Base-by-base conservation (phyloP, 2,113 vertebrate genomes). In the Engystomops pustulosus region DNA sequence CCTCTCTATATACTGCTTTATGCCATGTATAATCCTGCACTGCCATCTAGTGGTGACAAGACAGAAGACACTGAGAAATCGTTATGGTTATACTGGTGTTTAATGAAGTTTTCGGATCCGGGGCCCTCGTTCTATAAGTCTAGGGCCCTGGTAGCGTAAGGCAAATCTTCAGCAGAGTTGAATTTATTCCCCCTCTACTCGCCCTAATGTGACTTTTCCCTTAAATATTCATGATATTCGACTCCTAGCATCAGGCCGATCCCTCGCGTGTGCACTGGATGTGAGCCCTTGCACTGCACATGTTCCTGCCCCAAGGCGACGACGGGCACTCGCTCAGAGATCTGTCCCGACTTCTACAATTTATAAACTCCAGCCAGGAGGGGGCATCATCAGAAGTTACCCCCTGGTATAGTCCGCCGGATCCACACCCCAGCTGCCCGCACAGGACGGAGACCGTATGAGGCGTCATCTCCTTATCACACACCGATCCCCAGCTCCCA, bases 401-500 rank as follows among this genome's bases (percentile, higher is more conserved):
- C 8, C 18, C n/a, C 12, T 38, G 58, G 15, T 23, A 60, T 25
- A 60, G 6, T 0, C 14, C 36, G 3, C 2, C 3, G 1, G 17
- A 17, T 65, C 67, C 67, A 41, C 79, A 81, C 6, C 25, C 15
- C 15, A 81, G 67, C 20, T 81, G 65, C 18, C 27, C 41, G 34
- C 79, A 81, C 1, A 71, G 18, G 10, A 81, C 18, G 23, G 65
- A 55, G 15, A 14, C 6, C 0, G 17, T 20, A 6, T 3, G 41
- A 17, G 20, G 7, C 0, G 30, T 55, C 79, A 81, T 70, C 15
- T 8, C 11, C 10, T 70, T 81, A 17, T 70, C 27, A n/a, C 65
- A 81, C 1, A 81, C 79, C n/a, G 67, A 53, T 53, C 38, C 47
- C 79, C 79, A 81, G 12, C 11, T 53, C 55, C 65, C 79, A 17